These are phyloP conservation scores for Mustela lutreola DNA, from an alignment of 2,113 vertebrate species.

Conservation along the genomic window DNA sequence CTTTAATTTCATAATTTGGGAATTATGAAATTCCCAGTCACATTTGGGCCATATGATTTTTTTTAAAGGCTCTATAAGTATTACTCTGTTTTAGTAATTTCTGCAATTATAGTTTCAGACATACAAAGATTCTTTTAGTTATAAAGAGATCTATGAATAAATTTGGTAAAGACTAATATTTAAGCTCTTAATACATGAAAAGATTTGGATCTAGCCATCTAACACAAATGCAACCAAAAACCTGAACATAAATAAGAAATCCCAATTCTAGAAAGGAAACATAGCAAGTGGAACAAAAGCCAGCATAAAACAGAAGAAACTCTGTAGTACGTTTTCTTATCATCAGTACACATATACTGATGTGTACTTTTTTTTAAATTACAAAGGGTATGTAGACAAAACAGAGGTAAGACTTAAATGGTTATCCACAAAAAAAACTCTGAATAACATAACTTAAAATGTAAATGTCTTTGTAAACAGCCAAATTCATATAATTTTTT, in stretches of 20 bases:
- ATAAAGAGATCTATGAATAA: slow-evolving; percentile 24
- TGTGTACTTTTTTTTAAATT: neutral
- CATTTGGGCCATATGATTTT: neutral
- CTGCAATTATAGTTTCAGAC: slow-evolving; percentile 1
- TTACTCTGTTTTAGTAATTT: slow-evolving; percentile 11
- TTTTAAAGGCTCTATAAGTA: neutral
- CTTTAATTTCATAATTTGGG: slow-evolving; percentile 36
- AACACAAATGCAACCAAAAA: neutral
- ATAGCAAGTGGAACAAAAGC: slow-evolving; percentile 45
- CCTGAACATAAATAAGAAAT: slow-evolving; percentile 17
- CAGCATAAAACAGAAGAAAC: slow-evolving; percentile 28
- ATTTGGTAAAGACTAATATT: slow-evolving; percentile 48
- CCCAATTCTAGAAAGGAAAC: slow-evolving; percentile 22
- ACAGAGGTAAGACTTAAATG: neutral
- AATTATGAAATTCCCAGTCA: neutral
- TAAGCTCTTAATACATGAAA: slow-evolving; percentile 12
- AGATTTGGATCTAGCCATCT: slow-evolving; percentile 29
- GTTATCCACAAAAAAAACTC: slow-evolving; percentile 4
- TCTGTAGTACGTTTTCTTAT: neutral
- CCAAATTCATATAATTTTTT: neutral
- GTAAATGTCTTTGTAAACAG: slow-evolving; percentile 26
- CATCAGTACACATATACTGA: neutral
- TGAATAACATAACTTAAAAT: slow-evolving; percentile 41
- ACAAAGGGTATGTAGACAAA: neutral
- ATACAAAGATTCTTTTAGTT: slow-evolving; percentile 9